phyloP scores from a whole-genome alignment of 2,888 invertebrate genomes.

The Cataglyphis altisquamis region DNA sequence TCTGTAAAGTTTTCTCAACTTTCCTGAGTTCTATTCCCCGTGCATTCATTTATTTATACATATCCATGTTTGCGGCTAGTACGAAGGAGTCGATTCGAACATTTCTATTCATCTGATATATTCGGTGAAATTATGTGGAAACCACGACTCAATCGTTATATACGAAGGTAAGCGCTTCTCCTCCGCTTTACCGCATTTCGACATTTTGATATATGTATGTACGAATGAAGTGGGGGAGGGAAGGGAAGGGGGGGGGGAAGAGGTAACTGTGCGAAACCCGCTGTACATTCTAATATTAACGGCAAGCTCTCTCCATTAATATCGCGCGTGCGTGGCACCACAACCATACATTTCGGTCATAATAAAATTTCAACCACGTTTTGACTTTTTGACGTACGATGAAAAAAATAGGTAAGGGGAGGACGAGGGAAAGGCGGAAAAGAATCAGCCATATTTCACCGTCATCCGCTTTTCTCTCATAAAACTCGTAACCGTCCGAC shows the following conservation, averaged over 20 bases:
- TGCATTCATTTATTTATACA: slow-evolving; percentile 22
- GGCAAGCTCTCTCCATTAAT: slow-evolving; percentile 42
- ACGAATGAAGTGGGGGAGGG: background rate
- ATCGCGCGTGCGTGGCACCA: slow-evolving; percentile 4
- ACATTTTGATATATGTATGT: slow-evolving; percentile 45
- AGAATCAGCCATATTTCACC: slow-evolving; percentile 51
- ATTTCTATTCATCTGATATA: slow-evolving; percentile 11
- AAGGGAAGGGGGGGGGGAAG: background rate
- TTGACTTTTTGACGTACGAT: slow-evolving; percentile 56
- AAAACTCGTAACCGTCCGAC: slow-evolving; percentile 52
- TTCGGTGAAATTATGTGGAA: slow-evolving; percentile 25
- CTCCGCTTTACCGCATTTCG: slow-evolving; percentile 26
- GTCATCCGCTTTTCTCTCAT: slow-evolving; percentile 55
- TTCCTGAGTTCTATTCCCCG: background rate
- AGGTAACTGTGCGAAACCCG: slow-evolving; percentile 21
- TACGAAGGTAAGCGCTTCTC: slow-evolving; percentile 21
- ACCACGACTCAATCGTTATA: slow-evolving; percentile 22
- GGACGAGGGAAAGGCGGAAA: background rate
- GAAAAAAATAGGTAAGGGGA: slow-evolving; percentile 6
- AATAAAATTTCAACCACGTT: slow-evolving; percentile 54
- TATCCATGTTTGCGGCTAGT: slow-evolving; percentile 5
- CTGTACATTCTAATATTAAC: slow-evolving; percentile 38
- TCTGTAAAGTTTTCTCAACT: slow-evolving; percentile 3
- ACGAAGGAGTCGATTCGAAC: background rate
- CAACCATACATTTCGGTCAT: slow-evolving; percentile 33